Conservation (phyloP, 2,113 vertebrate species). For the Cacatua alba region DNA sequence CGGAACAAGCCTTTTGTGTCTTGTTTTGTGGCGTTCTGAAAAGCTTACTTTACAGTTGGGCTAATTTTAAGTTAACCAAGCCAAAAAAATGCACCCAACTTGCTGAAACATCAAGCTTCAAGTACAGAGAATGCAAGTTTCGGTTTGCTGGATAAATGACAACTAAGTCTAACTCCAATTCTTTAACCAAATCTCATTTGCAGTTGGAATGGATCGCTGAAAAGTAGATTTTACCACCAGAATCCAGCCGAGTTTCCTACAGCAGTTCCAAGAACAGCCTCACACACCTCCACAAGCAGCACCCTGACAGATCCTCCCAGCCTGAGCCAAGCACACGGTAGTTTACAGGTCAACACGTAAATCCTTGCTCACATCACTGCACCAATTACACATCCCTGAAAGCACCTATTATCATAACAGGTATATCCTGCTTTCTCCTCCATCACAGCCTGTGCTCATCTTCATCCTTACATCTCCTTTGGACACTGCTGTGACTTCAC, state of each 20-base stretch:
- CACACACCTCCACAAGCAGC: fast-evolving
- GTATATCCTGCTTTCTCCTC: background rate
- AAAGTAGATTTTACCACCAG: background rate
- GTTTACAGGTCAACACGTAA: background rate
- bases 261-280: background rate
- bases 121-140: background rate
- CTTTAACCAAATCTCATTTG: background rate
- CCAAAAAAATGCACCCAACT: background rate
- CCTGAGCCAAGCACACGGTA: background rate
- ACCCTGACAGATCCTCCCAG: background rate
- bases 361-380: background rate
- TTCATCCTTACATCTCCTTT: fast-evolving
- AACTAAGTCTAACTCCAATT: background rate
- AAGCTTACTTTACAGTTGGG: background rate
- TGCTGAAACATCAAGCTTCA: background rate
- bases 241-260: background rate
- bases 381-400: background rate
- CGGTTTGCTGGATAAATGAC: background rate
- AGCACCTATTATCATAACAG: background rate
- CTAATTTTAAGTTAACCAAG: background rate
- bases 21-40: background rate
- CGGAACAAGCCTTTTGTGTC: background rate
- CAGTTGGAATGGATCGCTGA: background rate
- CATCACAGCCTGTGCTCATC: fast-evolving
- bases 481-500: background rate